Evolutionary conservation across 1,140 invertebrate species (phyloP).

Genomic region (Stegodyphus dumicola): DNA sequence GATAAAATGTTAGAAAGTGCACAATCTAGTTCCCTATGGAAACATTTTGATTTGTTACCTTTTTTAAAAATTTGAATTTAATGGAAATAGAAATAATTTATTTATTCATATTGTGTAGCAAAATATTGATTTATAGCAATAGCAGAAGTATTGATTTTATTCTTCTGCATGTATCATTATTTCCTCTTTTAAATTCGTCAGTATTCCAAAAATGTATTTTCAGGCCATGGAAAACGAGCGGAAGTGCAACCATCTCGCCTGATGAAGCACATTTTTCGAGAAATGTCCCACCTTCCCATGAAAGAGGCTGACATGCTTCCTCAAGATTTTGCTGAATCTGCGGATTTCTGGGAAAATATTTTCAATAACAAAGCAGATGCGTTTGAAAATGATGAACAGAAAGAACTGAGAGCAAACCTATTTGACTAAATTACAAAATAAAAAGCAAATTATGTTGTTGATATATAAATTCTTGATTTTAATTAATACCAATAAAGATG

Average conservation of each 20-base stretch:
- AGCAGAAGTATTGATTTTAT: no score
- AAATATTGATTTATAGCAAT: neutral
- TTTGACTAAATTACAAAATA: neutral
- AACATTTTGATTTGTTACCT: no score
- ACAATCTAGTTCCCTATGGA: no score
- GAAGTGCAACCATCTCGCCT: neutral
- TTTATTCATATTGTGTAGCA: no score
- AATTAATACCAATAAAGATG: no score
- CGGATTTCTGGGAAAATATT: neutral
- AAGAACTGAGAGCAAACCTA: neutral
- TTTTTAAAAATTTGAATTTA: no score
- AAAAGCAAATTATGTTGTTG: no score
- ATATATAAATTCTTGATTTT: no score
- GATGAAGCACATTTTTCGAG: slow-evolving; percentile 12
- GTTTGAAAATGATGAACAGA: no score
- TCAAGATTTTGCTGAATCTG: neutral
- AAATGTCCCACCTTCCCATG: neutral
- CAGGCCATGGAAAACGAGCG: slow-evolving; percentile 32
- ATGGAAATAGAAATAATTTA: no score
- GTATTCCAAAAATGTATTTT: neutral
- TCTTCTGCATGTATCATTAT: no score
- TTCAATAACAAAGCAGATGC: neutral
- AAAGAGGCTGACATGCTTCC: neutral
- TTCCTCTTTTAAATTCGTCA: neutral
- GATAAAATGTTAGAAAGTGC: no score